Evolutionary conservation across 2,888 invertebrate species (phyloP).

Genomic region (Synanthedon tipuliformis): DNA sequence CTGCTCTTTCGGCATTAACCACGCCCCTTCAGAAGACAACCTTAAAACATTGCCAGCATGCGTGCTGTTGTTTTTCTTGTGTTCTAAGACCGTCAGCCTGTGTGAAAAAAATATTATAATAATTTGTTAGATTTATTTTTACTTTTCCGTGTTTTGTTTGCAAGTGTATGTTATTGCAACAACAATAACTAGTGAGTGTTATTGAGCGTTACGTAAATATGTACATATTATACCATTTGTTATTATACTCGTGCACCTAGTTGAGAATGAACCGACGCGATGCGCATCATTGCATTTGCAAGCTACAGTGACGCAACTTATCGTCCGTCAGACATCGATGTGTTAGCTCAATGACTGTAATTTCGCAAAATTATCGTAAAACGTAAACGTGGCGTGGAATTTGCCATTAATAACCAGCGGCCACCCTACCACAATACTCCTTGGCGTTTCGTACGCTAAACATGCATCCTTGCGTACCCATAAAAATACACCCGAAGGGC

Average conservation of each 20-base stretch:
- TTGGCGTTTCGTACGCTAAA: background rate
- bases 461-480: background rate
- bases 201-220: background rate
- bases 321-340: conserved; percentile 25
- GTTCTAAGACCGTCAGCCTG: no score
- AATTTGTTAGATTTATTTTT: no score
- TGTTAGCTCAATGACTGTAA: conserved; percentile 34
- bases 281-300: conserved; percentile 23
- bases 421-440: conserved; percentile 17
- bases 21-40: no score
- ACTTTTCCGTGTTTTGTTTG: no score
- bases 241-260: conserved; percentile 1
- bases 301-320: conserved; percentile 31
- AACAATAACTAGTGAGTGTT: no score
- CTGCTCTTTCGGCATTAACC: no score
- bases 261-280: conserved; percentile 23
- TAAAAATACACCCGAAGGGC: background rate
- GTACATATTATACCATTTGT: background rate
- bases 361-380: conserved; percentile 46
- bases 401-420: conserved; percentile 26
- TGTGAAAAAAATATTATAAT: no score
- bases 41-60: no score
- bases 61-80: no score
- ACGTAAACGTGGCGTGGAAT: conserved; percentile 28
- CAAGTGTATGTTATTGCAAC: no score